These are phyloP conservation scores for Holocentrus rufus DNA, from an alignment of 2,797 vertebrate species.

Conservation along the genomic window DNA sequence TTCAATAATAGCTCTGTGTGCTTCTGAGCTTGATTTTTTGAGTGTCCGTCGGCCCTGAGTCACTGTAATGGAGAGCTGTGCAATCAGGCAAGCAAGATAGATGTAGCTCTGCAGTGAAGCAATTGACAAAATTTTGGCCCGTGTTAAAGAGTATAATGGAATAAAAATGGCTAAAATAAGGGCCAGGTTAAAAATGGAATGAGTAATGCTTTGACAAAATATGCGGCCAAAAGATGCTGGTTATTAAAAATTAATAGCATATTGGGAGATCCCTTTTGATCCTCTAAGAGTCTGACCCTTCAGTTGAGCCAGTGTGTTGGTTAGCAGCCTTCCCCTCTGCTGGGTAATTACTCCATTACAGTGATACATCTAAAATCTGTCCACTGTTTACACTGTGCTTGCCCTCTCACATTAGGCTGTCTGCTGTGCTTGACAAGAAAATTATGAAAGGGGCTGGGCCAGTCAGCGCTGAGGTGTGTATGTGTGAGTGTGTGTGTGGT, in stretches of 20 bases:
- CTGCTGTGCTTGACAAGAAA: conserved; percentile 65
- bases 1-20: too few relatives aligned
- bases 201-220: conserved; percentile 30
- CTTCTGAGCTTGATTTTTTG: too few relatives aligned
- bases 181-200: conserved; percentile 16
- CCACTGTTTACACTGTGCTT: conserved; percentile 64
- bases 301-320: conserved; percentile 26
- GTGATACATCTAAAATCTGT: conserved; percentile 58
- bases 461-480: conserved; percentile 23
- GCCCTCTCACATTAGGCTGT: conserved; percentile 56
- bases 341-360: conserved; percentile 65
- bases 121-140: too few relatives aligned
- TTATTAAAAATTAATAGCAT: conserved; percentile 65
- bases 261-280: conserved; percentile 69
- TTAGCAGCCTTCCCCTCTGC: conserved; percentile 37
- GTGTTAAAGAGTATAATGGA: not conserved
- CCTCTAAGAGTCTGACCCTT: conserved; percentile 32
- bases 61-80: too few relatives aligned
- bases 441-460: conserved; percentile 55
- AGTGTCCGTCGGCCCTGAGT: too few relatives aligned
- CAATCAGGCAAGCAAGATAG: too few relatives aligned
- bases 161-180: not conserved
- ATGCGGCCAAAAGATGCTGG: conserved; percentile 28
- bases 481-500: conserved; percentile 25
- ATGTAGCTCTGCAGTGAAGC: too few relatives aligned